Evolutionary conservation across 35 echinoderm and acorn worm genomes (phyloP).

Genomic region (Anneissia japonica): DNA sequence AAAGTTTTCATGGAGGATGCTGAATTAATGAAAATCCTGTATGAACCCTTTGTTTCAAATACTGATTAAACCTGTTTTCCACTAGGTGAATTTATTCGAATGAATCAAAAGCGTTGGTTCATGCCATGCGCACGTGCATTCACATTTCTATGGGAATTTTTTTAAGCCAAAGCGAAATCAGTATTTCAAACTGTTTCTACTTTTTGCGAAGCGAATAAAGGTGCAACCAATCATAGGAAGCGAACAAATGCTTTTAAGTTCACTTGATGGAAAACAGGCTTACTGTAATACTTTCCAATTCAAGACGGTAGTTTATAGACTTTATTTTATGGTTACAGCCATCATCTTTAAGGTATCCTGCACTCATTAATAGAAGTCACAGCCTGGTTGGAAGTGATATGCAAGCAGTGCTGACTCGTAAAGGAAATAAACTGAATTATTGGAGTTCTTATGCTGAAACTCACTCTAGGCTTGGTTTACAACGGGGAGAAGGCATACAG

Average conservation of each 20-base stretch:
- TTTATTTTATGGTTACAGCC: constrained; percentile 51
- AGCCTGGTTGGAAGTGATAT: constrained; percentile 73
- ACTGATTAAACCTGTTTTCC: too few relatives aligned
- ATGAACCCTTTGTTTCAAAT: too few relatives aligned
- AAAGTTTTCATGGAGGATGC: too few relatives aligned
- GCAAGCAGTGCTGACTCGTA: constrained; percentile 49
- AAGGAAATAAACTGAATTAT: constrained; percentile 59
- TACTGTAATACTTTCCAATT: not conserved
- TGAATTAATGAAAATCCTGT: too few relatives aligned
- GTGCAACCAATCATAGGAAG: not conserved
- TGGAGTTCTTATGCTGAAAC: constrained; percentile 83
- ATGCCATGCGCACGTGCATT: too few relatives aligned
- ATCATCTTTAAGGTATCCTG: constrained; percentile 67
- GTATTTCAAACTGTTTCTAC: not conserved
- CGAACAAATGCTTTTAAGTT: not conserved
- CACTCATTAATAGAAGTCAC: constrained; percentile 62
- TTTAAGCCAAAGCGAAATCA: too few relatives aligned
- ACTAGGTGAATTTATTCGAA: too few relatives aligned
- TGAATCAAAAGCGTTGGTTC: too few relatives aligned
- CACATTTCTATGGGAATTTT: too few relatives aligned
- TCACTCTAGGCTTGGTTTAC: constrained; percentile 73
- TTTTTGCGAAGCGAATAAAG: not conserved
- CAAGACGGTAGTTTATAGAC: not conserved
- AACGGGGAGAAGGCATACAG: constrained; percentile 62
- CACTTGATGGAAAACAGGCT: not conserved